A percentile compares a stretch with the other conserved stretches of the same genome.
These are phyloP conservation scores for Lagopus muta DNA, from an alignment of 2,113 vertebrate species.

Conservation along the genomic window DNA sequence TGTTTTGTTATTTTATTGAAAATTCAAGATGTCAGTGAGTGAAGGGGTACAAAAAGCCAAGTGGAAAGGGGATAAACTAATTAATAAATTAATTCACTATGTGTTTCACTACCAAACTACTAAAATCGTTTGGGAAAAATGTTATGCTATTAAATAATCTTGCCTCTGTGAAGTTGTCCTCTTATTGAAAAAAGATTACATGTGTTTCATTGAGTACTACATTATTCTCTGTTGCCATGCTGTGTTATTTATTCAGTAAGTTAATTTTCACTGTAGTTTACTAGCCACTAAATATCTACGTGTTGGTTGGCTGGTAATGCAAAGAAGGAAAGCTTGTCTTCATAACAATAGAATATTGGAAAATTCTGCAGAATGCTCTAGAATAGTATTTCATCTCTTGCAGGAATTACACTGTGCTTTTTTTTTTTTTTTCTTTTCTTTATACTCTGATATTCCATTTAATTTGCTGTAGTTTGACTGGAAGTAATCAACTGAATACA, in stretches of 20 bases:
- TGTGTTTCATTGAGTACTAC: background rate
- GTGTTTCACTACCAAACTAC: background rate
- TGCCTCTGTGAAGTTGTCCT: background rate
- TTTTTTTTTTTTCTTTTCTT: background rate
- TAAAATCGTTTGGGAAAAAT: background rate
- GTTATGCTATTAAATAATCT: rapidly evolving
- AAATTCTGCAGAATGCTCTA: background rate
- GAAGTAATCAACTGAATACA: background rate
- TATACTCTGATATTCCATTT: background rate
- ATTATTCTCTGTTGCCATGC: background rate
- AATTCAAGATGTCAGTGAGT: background rate
- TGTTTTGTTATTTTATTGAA: background rate
- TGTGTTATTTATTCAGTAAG: background rate
- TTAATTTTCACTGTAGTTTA: background rate
- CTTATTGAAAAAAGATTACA: background rate
- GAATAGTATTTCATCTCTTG: background rate
- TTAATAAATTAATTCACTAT: background rate
- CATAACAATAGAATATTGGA: background rate
- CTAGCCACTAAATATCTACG: background rate
- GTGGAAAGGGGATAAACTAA: rapidly evolving
- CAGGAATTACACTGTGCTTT: background rate
- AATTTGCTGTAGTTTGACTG: background rate
- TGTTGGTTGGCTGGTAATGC: background rate
- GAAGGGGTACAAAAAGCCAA: background rate
- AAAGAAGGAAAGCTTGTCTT: background rate